Evolutionary conservation across 1,140 invertebrate species (phyloP), one percentile per base, ranked within the genome.

Genomic region (Drosophila pectinifera): DNA sequence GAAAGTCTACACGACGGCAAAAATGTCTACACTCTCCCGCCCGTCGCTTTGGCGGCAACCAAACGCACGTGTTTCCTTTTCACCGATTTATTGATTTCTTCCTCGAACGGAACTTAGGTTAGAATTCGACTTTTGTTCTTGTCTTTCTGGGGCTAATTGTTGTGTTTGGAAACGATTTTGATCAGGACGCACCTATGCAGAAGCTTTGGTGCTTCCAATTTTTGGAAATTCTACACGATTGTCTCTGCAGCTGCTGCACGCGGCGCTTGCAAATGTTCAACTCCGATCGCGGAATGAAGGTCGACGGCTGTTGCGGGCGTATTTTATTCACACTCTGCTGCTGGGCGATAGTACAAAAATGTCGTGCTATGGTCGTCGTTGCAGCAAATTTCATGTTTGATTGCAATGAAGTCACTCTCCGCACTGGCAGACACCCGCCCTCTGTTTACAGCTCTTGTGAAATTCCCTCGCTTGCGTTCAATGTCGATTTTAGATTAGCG

Each of bases 331-430:
- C 73, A 53, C 69, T 58, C 54, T 62, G 72, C 43, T 68, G 73
- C 43, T 82, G 46, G 56, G 74, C 73, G 61, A 76, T 76, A 54
- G 59, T 88, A 83, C 56, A 82, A 75, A 80, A 91, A 79, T 91
- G 64, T 57, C 86, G 58, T 59, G 70, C 75, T 84, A 73, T 67
- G 75, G 73, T 90, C 73, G 90, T 74, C 69, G 89, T 77, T 91
- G 74, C 81, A 90, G 83, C 86, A 89, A 91, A 91, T 91, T 91
- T 91, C 90, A 91, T 91, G 80, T 89, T 91, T 91, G 80, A 80
- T 79, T 79, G 90, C 76, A 90, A 90, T 90, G 78, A 75, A 80
- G 57, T 77, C 70, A 82, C 67, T 61, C 70, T 81, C 55, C 43
- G 54, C 41, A 26, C 45, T 73, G 70, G 48, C 68, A 73, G 56